These are phyloP conservation scores for Myzus persicae DNA, from an alignment of 1,140 invertebrate species.

Conservation along the genomic window DNA sequence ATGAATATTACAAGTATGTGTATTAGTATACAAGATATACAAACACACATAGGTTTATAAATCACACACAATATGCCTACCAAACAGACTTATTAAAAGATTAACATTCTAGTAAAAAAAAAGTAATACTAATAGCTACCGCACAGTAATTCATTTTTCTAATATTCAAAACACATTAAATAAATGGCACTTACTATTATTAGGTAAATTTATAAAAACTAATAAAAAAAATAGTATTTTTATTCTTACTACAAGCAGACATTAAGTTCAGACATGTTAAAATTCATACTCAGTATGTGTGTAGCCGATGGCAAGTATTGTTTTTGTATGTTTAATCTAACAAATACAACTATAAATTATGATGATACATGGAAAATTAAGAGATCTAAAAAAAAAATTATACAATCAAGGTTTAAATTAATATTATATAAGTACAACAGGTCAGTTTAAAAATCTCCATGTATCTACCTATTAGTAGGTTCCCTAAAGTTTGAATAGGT, in stretches of 20 bases:
- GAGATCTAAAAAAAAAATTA: conserved; percentile 49
- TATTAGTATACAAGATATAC: background rate
- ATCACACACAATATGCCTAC: background rate
- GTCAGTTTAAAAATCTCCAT: conserved; percentile 25
- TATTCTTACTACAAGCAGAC: no score
- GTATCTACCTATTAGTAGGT: background rate
- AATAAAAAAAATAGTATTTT: conserved; percentile 33
- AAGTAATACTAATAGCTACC: background rate
- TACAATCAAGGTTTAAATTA: background rate
- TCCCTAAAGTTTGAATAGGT: background rate
- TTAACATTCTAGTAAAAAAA: conserved; percentile 8
- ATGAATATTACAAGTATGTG: conserved; percentile 37
- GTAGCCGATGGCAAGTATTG: conserved; percentile 31
- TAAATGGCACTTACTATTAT: conserved; percentile 41
- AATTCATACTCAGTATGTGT: background rate
- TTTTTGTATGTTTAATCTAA: conserved; percentile 6
- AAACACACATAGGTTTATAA: background rate
- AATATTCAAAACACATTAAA: background rate
- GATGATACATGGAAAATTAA: conserved; percentile 31
- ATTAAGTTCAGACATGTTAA: background rate
- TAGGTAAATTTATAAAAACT: background rate
- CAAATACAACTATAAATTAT: background rate
- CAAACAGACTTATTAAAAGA: background rate
- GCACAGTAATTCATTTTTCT: background rate
- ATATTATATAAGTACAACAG: conserved; percentile 55